Base-by-base conservation (phyloP, 2,888 invertebrate species). In the Melieria crassipennis region DNA sequence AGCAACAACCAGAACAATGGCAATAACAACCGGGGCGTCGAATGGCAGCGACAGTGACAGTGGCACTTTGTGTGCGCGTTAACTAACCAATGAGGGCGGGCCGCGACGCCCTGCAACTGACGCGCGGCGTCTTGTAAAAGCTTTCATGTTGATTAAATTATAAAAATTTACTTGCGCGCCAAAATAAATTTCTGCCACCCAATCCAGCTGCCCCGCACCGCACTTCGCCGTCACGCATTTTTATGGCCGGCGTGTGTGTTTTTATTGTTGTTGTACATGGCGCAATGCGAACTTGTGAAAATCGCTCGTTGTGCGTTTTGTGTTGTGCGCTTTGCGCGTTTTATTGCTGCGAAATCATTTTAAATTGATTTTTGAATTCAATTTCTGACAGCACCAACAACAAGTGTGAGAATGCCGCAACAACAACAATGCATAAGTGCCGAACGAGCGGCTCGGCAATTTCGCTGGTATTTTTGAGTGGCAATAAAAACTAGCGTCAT, bases 101-200 rank as follows among this genome's bases (percentile, higher is more conserved):
- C 30, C 30, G 30, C 30, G 30, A 30, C 30, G 3, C 30, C 30
- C 30, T 30, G 30, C 30, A 2, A 30, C 3, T 30, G 30, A 3
- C 3, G 60, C 58, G 50, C 13, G 16, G 57, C 13, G 60, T 61
- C 10, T 13, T 7, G 7, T 11, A 63, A 64, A 50, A 63, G 78
- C 74, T 78, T 76, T 82, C 75, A 77, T 75, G 75, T 78, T 81
- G 82, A 81, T 82, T 81, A 79, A 82, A 81, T 81, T 82, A 81
- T 79, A 82, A 80, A 80, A 70, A 70, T 43, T 61, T 68, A 68
- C 55, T 45, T 60, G 11, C 58, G 57, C 13, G 57, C 30, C 57
- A 30, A 57, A 57, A 16, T 16, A 57, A 13, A 13, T 57, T 57
- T 57, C 16, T 5, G 16, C 9, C 57, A 16, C 30, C 16, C 30